These are phyloP conservation scores for Talpa occidentalis DNA, from an alignment of 2,113 vertebrate genomes.

Conservation along the genomic window DNA sequence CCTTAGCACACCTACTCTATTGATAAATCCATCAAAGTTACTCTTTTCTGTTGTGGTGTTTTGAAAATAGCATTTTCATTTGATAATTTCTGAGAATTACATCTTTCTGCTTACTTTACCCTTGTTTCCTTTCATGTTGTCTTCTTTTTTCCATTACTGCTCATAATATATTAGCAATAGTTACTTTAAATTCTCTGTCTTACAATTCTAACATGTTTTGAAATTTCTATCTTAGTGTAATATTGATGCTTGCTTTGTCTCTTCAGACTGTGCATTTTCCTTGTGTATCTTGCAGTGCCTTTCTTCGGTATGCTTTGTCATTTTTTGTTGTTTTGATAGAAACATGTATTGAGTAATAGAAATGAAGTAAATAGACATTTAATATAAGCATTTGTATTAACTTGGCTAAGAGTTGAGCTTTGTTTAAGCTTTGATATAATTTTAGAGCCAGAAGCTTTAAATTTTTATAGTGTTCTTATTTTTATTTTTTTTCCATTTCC, in stretches of 20 bases:
- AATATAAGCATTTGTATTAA: background rate
- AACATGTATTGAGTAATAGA: background rate
- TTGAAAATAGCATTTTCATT: background rate
- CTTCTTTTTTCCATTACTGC: background rate
- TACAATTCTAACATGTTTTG: background rate
- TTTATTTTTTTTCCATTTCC: background rate
- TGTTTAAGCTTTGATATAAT: background rate
- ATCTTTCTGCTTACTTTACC: background rate
- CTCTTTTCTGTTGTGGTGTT: background rate
- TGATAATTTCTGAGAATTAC: background rate
- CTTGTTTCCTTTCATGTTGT: background rate
- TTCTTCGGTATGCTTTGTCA: background rate
- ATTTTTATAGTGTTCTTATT: background rate
- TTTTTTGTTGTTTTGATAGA: background rate
- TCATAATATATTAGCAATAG: background rate
- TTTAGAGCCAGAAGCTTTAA: background rate
- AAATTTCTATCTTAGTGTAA: background rate
- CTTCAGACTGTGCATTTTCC: background rate
- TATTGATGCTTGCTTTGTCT: background rate
- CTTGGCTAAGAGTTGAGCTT: background rate
- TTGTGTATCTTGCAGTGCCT: background rate
- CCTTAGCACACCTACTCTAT: background rate
- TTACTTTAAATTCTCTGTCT: background rate
- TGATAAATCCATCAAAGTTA: background rate
- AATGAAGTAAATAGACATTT: background rate